Base-by-base conservation (phyloP, 2,888 invertebrate genomes). In the Fabriciana adippe region DNA sequence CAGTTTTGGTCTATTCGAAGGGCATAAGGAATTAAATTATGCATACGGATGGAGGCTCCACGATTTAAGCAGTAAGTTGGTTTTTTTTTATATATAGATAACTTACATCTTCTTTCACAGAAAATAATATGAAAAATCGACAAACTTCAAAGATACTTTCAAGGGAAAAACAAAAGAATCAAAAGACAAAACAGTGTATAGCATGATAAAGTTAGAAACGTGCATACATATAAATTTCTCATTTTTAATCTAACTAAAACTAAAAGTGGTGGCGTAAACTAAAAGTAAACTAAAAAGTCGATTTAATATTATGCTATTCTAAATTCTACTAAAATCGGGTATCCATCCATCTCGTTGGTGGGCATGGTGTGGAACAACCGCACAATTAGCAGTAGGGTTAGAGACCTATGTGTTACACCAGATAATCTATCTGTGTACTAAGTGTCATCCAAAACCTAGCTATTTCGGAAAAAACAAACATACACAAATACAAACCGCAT, bases 1-100 rank as follows among this genome's bases (percentile, higher is more conserved):
- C 69, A 94, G 95, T 81, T 97, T 98, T 81, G 98, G 98, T 0
- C 93, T 99, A 11, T 97, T 98, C 80, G 95, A 96, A 78, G 98
- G 98, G 0, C 95, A 95, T 72, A 97, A 97, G 83, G 95, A 95
- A 75, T 87, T 98, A 48, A 96, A 97, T 83, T 74, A 79, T 2
- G 97, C 96, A 3, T 96, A 97, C 79, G 98, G 98, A 5, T 94
- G 95, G 93, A 94, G 98, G 79, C 93, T 93, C 64, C 94, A 95
- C 80, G 94, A 96, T 71, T 94, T 98, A 73, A 95, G 96, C 82
- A 95, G 97, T 97, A 87, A 94, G 94, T 86, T 57, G 50, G 55
- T 55, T 65, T 15, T 66, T 18, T 56, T 35, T 26, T 63, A 60
- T 60, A 31, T 53, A 0, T 35, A 15, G 6, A 21, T 13, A 13